These are phyloP conservation scores for Melanophora roralis DNA, from an alignment of 2,888 invertebrate species.

Conservation along the genomic window DNA sequence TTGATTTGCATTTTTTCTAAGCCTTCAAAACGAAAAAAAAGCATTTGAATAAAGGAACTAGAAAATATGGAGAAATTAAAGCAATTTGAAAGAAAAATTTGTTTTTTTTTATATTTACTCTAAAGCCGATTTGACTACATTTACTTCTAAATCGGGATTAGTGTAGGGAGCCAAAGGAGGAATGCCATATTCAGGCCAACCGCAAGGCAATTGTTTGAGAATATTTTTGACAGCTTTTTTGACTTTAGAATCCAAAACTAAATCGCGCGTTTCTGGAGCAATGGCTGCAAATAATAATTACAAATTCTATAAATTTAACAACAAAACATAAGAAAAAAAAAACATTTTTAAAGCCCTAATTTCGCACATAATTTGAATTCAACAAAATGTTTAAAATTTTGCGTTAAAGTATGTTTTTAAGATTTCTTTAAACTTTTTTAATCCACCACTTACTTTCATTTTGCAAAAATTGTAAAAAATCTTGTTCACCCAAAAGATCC, in stretches of 20 bases:
- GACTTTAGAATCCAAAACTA: conserved; percentile 70
- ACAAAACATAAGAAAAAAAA: too few species aligned
- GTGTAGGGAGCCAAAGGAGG: conserved; percentile 74
- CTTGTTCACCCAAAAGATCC: conserved; percentile 66
- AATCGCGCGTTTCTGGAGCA: conserved; percentile 65
- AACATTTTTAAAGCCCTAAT: too few species aligned
- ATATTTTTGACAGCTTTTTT: conserved; percentile 68
- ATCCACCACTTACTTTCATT: conserved; percentile 66
- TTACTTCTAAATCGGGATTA: conserved; percentile 68
- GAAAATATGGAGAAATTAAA: too few species aligned
- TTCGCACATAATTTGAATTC: too few species aligned
- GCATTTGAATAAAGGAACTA: conserved; percentile 67
- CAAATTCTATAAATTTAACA: too few species aligned
- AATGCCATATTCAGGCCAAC: conserved; percentile 71
- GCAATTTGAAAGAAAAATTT: too few species aligned
- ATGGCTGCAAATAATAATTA: conserved; percentile 64
- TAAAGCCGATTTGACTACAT: conserved; percentile 66
- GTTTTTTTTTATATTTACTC: conserved; percentile 67
- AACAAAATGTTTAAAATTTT: too few species aligned
- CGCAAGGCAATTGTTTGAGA: conserved; percentile 71
- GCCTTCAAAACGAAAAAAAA: conserved; percentile 73
- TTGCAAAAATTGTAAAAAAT: conserved; percentile 66
- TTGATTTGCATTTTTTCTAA: conserved; percentile 69
- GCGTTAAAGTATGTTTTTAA: too few species aligned
- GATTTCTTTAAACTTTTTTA: too few species aligned